These are phyloP conservation scores for Perithous albicinctus DNA, from an alignment of 2,888 invertebrate species.

Conservation along the genomic window DNA sequence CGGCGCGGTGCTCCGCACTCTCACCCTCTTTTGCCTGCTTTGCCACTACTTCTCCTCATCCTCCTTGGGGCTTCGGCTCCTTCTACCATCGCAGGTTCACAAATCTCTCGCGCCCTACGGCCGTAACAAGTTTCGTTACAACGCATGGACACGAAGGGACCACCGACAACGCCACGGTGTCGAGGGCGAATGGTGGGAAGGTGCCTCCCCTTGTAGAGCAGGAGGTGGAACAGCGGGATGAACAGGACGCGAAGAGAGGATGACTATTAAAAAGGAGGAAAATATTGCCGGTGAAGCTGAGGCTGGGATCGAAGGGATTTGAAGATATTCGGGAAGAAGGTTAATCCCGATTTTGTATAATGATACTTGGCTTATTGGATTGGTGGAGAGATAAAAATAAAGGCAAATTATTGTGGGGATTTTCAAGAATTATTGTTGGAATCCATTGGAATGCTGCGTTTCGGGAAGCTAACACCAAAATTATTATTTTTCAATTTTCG, in stretches of 20 bases:
- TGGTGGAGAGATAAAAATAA: too few relatives aligned
- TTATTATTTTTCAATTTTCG: too few relatives aligned
- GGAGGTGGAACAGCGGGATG: background rate
- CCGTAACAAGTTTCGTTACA: slow-evolving; percentile 75
- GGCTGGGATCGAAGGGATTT: too few relatives aligned
- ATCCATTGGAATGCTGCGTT: too few relatives aligned
- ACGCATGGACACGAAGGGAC: slow-evolving; percentile 68
- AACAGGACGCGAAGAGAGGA: background rate
- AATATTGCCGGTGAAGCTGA: too few relatives aligned
- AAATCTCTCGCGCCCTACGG: slow-evolving; percentile 68
- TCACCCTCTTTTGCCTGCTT: slow-evolving; percentile 34
- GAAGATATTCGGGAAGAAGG: too few relatives aligned
- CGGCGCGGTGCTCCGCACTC: slow-evolving; percentile 49
- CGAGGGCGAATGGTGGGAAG: slow-evolving; percentile 30
- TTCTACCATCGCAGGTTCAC: slow-evolving; percentile 61
- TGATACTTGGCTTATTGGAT: too few relatives aligned
- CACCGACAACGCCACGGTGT: slow-evolving; percentile 27
- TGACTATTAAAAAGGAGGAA: too few relatives aligned
- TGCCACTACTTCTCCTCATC: slow-evolving; percentile 17
- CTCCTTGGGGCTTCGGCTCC: slow-evolving; percentile 6
- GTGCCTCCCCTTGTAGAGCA: background rate
- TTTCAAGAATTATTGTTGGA: too few relatives aligned
- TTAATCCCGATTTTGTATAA: too few relatives aligned
- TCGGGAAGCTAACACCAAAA: too few relatives aligned
- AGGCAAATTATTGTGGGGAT: too few relatives aligned